Base-by-base conservation (phyloP, 2,888 invertebrate genomes). In the Drepana falcataria region DNA sequence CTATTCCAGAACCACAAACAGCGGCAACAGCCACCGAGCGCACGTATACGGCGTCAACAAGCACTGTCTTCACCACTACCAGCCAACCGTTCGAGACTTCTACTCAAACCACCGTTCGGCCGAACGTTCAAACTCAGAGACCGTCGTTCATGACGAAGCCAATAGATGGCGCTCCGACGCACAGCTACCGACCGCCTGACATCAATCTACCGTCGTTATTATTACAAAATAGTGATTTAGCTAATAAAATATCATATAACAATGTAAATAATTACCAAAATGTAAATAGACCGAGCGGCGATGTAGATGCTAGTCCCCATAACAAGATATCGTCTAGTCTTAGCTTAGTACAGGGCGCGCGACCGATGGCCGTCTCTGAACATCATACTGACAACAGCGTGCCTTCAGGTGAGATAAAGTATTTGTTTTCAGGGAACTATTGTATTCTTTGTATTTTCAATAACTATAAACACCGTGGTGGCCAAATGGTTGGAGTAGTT, bases 261-360 rank as follows among this genome's bases (percentile, higher is more conserved):
- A 89, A 80, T 91, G 87, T 91, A 87, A 89, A 91, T 91, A 91
- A 88, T 81, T 89, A 90, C 85, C 91, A 91, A 89, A 90, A 87
- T 89, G 85, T 88, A 88, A 85, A 90, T 89, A 89, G 85, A 79
- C 90, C 90, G 76, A 85, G 76, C 72, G 71, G 70, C 68, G 86
- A 83, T 73, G 79, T 82, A 83, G 91, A 90, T 85, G 77, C 91
- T 89, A 91, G 91, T 91, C 91, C 88, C 75, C 85, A 90, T 75
- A 91, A 91, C 81, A 91, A 91, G 85, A 88, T 91, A 81, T 91
- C 91, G 76, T 91, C 91, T 91, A 91, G 91, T 91, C 91, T 86
- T 90, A 91, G 86, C 78, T 71, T 89, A 84, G 77, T 88, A 65
- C 70, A 82, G 60, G 90, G 89, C 66, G 89, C 91, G 69, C 79